Conservation (phyloP, 2,888 invertebrate genomes). For the Epistrophe grossulariae region DNA sequence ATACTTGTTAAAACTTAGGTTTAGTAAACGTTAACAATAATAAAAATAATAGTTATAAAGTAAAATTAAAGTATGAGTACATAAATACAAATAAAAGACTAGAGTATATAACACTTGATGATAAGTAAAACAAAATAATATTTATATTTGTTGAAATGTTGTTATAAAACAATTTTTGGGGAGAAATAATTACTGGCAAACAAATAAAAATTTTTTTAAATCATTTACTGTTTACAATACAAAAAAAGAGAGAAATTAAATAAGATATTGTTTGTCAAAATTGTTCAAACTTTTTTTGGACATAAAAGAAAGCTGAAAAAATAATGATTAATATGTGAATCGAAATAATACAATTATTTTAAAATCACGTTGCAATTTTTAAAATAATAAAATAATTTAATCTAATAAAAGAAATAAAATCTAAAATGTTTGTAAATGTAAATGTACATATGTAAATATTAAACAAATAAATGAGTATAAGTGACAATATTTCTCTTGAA, state of each 20-base stretch:
- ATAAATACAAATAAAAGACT: constrained; percentile 34
- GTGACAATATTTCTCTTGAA: constrained; percentile 72
- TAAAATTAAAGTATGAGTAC: constrained; percentile 26
- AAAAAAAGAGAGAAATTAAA: too few species aligned
- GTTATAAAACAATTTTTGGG: constrained; percentile 59
- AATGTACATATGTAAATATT: too few species aligned
- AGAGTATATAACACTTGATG: constrained; percentile 64
- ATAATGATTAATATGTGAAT: constrained; percentile 35
- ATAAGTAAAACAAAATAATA: constrained; percentile 55
- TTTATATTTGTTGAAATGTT: constrained; percentile 70
- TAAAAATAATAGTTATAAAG: constrained; percentile 34
- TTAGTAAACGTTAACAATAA: constrained; percentile 53
- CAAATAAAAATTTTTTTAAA: constrained; percentile 67
- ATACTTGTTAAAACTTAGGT: constrained; percentile 14
- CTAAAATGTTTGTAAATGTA: constrained; percentile 63
- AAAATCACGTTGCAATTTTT: constrained; percentile 39
- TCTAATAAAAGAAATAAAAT: constrained; percentile 26
- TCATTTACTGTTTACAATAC: constrained; percentile 68
- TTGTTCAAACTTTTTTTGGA: constrained; percentile 59
- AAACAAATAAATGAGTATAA: constrained; percentile 58
- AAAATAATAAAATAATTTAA: constrained; percentile 23
- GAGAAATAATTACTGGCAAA: constrained; percentile 67
- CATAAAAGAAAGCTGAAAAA: constrained; percentile 33
- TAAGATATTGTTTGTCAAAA: too few species aligned
- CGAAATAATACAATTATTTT: constrained; percentile 37